These are phyloP conservation scores for Amiota communis DNA, from an alignment of 2,888 invertebrate genomes.

Conservation along the genomic window DNA sequence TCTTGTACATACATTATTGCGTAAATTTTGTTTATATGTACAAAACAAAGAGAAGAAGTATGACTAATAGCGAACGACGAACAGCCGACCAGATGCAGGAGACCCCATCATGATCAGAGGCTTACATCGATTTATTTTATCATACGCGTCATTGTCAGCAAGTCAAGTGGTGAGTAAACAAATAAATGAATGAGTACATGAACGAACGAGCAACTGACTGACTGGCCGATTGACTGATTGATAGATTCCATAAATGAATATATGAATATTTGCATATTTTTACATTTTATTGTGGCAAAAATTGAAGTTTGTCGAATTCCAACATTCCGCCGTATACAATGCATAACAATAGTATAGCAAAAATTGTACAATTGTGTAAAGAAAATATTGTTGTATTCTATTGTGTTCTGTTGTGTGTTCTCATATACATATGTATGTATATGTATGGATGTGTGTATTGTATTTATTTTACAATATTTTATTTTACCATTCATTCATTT, in stretches of 20 bases:
- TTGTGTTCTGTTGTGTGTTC: no score
- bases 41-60: no score
- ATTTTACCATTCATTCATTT: not conserved
- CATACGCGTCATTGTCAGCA: not conserved
- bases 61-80: no score
- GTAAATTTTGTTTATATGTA: no score
- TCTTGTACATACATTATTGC: no score
- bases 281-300: not conserved
- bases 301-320: not conserved
- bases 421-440: no score
- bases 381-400: not conserved
- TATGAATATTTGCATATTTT: not conserved
- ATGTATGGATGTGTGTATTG: no score
- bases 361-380: not conserved
- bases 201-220: constrained; percentile 25
- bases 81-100: no score
- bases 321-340: not conserved
- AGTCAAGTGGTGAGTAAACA: constrained; percentile 49
- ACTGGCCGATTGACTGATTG: not conserved
- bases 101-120: no score
- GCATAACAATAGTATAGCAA: no score
- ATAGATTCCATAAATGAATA: not conserved
- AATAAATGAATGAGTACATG: constrained; percentile 50
- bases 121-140: not conserved
- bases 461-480: not conserved